These are phyloP conservation scores for Noctua comes DNA, from an alignment of 2,888 invertebrate species.

Conservation along the genomic window DNA sequence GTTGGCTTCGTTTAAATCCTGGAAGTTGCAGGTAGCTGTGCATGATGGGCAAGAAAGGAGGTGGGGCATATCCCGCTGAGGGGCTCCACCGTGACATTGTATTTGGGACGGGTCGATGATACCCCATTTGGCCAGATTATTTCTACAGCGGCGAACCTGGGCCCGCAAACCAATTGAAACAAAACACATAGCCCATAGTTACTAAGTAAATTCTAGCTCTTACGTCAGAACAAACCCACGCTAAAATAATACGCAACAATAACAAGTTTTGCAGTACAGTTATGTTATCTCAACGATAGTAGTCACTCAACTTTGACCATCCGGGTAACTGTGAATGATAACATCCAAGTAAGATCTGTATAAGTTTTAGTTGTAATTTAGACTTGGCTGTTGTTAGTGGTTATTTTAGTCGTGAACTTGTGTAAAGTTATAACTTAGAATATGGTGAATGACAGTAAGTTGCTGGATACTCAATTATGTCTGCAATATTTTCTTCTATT, in stretches of 20 bases:
- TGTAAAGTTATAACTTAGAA: background rate
- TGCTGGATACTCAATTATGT: background rate
- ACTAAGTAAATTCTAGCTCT: background rate
- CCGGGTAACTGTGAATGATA: conserved; percentile 41
- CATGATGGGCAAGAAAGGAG: no score
- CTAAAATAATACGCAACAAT: background rate
- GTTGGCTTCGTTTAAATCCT: no score
- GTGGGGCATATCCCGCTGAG: no score
- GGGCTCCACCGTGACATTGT: no score
- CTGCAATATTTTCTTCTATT: background rate
- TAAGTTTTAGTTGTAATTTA: conserved; percentile 21
- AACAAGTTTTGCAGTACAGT: conserved; percentile 17
- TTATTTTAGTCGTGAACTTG: background rate
- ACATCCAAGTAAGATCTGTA: conserved; percentile 3
- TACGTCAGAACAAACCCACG: background rate
- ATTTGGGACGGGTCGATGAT: no score
- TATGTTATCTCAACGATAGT: conserved; percentile 42
- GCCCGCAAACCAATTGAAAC: background rate
- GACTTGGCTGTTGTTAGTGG: conserved; percentile 15
- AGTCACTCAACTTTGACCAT: conserved; percentile 61
- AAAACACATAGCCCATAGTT: background rate
- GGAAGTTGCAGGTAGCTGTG: no score
- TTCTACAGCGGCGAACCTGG: no score
- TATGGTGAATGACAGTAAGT: conserved; percentile 46
- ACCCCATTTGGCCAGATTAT: no score